A percentile compares a stretch with the other conserved stretches of the same genome.
phyloP scores from a whole-genome alignment of 2,113 vertebrate species.

The Rhagologus leucostigma region DNA sequence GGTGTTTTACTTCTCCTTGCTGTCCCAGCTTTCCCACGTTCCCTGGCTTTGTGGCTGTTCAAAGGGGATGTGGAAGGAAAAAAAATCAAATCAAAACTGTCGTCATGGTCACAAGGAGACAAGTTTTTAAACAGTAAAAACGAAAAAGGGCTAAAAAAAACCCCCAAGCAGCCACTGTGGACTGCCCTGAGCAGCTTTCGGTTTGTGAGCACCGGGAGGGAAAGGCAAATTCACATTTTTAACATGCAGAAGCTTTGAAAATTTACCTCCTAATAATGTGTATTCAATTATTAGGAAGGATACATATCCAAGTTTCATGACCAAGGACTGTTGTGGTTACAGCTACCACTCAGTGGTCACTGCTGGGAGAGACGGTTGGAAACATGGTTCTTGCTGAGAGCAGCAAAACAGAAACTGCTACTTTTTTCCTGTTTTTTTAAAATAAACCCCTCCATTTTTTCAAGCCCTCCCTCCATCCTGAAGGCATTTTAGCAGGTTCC shows the following conservation, averaged over 20 bases:
- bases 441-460: not conserved
- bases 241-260: not conserved
- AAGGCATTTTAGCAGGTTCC: not conserved
- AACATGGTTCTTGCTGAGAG: not conserved
- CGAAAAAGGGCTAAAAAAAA: not conserved
- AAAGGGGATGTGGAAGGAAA: not conserved
- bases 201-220: accelerated
- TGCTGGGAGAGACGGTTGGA: not conserved
- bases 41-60: not conserved
- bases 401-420: conserved; percentile 10
- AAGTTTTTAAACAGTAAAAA: not conserved
- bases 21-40: not conserved
- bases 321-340: not conserved
- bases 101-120: not conserved
- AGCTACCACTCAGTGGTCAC: not conserved
- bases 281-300: not conserved
- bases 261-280: not conserved
- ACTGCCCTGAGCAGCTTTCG: accelerated
- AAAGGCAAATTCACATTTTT: not conserved
- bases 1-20: not conserved
- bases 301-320: not conserved
- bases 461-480: not conserved
- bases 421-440: not conserved
- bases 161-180: accelerated
- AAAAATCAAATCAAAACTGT: not conserved